A percentile compares a stretch with the other conserved stretches of the same genome.
These are phyloP conservation scores for Gymnoscelis rufifasciata DNA, from an alignment of 2,888 invertebrate genomes.

Conservation along the genomic window DNA sequence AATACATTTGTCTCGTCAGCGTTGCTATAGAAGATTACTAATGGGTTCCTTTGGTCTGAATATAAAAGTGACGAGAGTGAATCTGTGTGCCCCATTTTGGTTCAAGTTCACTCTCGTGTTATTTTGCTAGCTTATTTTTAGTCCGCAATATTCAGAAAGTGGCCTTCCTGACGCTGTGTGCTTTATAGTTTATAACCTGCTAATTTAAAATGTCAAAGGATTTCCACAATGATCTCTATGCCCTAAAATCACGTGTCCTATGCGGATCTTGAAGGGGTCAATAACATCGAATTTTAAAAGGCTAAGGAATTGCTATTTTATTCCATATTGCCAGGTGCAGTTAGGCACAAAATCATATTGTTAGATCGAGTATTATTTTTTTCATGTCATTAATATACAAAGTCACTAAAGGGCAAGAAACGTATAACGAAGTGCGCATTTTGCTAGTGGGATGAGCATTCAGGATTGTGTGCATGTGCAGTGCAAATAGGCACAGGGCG, in stretches of 20 bases:
- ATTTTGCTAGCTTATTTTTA: constrained; percentile 42
- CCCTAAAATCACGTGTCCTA: constrained; percentile 67
- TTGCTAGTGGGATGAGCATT: constrained; percentile 26
- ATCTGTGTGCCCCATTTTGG: constrained; percentile 59
- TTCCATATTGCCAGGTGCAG: constrained; percentile 6
- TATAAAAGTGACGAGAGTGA: constrained; percentile 38
- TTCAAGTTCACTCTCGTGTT: constrained; percentile 60
- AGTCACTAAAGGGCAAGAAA: too few relatives aligned
- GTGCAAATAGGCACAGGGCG: constrained; percentile 50
- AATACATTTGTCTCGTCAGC: too few relatives aligned
- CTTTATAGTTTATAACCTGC: constrained; percentile 2
- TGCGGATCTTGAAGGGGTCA: constrained; percentile 70
- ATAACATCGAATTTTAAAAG: constrained; percentile 48
- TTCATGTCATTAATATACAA: too few relatives aligned
- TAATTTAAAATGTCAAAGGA: too few relatives aligned
- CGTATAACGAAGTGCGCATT: constrained; percentile 19
- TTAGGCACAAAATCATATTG: too few relatives aligned
- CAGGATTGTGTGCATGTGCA: constrained; percentile 43
- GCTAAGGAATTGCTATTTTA: constrained; percentile 7
- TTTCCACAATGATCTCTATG: too few relatives aligned
- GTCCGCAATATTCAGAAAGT: constrained; percentile 18
- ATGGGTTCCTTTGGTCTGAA: constrained; percentile 29
- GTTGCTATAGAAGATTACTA: too few relatives aligned
- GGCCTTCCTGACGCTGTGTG: constrained; percentile 19
- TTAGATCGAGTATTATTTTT: too few relatives aligned